Base-by-base conservation (phyloP, 2,888 invertebrate species). In the Caenorhabditis sp. region DNA sequence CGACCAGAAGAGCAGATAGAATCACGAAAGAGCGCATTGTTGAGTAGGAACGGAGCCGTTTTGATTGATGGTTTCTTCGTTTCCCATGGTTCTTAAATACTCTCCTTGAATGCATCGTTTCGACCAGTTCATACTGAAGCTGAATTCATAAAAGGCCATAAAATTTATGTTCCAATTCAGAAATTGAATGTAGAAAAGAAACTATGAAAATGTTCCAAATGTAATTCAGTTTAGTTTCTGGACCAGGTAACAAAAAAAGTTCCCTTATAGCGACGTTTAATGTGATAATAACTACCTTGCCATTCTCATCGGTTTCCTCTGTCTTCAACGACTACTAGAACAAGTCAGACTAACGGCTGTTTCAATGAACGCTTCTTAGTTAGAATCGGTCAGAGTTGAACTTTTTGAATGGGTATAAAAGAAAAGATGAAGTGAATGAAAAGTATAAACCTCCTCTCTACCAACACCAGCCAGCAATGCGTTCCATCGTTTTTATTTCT, bases 21-120 rank as follows among this genome's bases (percentile, higher is more conserved):
- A 68, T 26, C 49, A 76, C 16, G 49, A 76, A 5, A 19, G 59
- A 59, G 19, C 26, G 58, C 66, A 76, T 76, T 63, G 64, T 28
- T 51, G 64, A 19, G 24, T 3, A 26, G 19, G 31, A 31, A 31
- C 7, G 31, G 31, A 31, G 31, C 4, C 7, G 31, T n/a, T n/a
- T n/a, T n/a, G 31, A 7, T 31, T 31, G 31, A 31, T 31, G 31
- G 7, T 14, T 16, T 38, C n/a, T n/a, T n/a, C n/a, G n/a, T n/a
- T n/a, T n/a, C n/a, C n/a, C n/a, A n/a, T n/a, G n/a, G n/a, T n/a
- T n/a, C n/a, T n/a, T n/a, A n/a, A n/a, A n/a, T n/a, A n/a, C n/a
- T n/a, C n/a, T n/a, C n/a, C n/a, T n/a, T n/a, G n/a, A n/a, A n/a
- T n/a, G n/a, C n/a, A n/a, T n/a, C n/a, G n/a, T n/a, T 66, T 66